These are phyloP conservation scores for Ericerus pela DNA, from an alignment of 1,140 invertebrate genomes.

Conservation along the genomic window DNA sequence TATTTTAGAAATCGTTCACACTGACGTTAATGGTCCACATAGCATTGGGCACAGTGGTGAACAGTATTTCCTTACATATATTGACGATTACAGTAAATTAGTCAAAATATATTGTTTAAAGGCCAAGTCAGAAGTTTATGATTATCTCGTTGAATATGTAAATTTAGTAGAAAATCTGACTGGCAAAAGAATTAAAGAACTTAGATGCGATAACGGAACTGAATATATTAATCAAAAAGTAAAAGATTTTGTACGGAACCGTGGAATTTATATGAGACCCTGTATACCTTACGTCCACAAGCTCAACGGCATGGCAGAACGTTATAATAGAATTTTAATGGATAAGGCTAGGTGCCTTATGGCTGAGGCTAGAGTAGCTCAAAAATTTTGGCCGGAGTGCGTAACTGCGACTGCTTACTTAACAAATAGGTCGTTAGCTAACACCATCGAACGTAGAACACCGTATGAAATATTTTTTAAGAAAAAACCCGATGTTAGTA, in stretches of 20 bases:
- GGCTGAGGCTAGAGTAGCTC: slow-evolving; percentile 10
- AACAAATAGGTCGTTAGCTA: slow-evolving; percentile 15
- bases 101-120: slow-evolving; percentile 19
- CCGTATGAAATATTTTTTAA: slow-evolving; percentile 5
- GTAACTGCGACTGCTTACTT: slow-evolving; percentile 16
- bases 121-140: slow-evolving; percentile 21
- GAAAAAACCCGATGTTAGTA: background rate
- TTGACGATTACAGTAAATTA: slow-evolving; percentile 26
- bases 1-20: slow-evolving; percentile 23
- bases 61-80: slow-evolving; percentile 24
- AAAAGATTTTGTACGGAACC: background rate
- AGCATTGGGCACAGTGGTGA: slow-evolving; percentile 17
- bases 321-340: slow-evolving; percentile 18
- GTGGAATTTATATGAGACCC: background rate
- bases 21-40: slow-evolving; percentile 20
- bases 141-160: slow-evolving; percentile 21
- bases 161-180: slow-evolving; percentile 1
- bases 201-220: slow-evolving; percentile 18
- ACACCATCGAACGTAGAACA: background rate
- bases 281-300: background rate
- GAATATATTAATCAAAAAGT: slow-evolving; percentile 15
- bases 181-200: slow-evolving; percentile 5
- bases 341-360: slow-evolving; percentile 18
- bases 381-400: slow-evolving; percentile 18
- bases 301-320: slow-evolving; percentile 14